Percentiles rank a stretch among this genome's conserved stretches.
These are phyloP conservation scores for Gasterosteus aculeatus DNA, from an alignment of 2,113 vertebrate genomes.

Conservation along the genomic window DNA sequence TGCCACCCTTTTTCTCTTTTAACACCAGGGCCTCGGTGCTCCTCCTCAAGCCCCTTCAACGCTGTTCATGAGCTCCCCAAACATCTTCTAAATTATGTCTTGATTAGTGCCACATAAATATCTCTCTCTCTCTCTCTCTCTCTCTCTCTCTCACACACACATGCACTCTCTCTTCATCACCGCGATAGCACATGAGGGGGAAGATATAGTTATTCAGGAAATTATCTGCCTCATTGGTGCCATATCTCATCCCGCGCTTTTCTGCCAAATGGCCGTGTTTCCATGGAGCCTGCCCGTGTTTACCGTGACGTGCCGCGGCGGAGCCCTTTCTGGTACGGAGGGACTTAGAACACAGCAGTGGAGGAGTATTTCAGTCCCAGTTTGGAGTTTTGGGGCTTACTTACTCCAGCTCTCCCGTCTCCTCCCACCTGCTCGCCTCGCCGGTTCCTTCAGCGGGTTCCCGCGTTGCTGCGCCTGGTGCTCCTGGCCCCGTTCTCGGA, in stretches of 20 bases:
- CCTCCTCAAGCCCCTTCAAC: constrained; percentile 47
- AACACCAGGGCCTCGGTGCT: constrained; percentile 44
- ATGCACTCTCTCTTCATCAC: constrained; percentile 37
- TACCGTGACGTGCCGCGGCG: constrained; percentile 73
- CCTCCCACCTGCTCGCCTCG: constrained; percentile 76
- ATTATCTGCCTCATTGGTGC: constrained; percentile 78
- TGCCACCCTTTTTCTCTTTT: constrained; percentile 62
- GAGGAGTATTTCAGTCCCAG: constrained; percentile 74
- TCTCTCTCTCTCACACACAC: too few relatives aligned
- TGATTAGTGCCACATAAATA: constrained; percentile 53
- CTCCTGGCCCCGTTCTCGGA: constrained; percentile 74
- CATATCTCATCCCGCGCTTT: constrained; percentile 68
- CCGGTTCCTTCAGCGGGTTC: constrained; percentile 68
- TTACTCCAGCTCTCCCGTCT: constrained; percentile 65
- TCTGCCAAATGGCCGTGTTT: constrained; percentile 74
- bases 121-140: too few relatives aligned
- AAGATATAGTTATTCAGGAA: constrained; percentile 75
- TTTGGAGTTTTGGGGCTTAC: constrained; percentile 77
- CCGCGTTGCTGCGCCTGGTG: constrained; percentile 55
- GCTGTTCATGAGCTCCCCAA: constrained; percentile 44
- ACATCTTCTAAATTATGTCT: constrained; percentile 61
- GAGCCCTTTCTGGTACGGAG: constrained; percentile 68
- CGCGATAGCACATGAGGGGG: constrained; percentile 66
- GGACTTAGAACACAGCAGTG: constrained; percentile 75
- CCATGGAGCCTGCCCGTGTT: constrained; percentile 75